Evolutionary conservation across 2,888 invertebrate genomes (phyloP).

Genomic region (Eutolmus rufibarbis): DNA sequence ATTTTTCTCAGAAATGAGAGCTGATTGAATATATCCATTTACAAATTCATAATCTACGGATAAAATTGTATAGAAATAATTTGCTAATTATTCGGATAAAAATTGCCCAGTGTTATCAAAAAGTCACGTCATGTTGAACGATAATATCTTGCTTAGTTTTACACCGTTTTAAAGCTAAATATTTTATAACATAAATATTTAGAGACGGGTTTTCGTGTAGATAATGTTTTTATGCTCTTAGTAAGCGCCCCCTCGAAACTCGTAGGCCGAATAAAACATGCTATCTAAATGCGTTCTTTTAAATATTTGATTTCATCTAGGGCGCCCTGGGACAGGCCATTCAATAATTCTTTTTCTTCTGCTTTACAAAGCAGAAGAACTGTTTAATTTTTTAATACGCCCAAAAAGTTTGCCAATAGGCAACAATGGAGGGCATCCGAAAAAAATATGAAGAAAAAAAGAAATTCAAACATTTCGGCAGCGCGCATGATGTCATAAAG

Average conservation of each 20-base stretch:
- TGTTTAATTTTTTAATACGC: conserved; percentile 7
- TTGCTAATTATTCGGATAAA: too few species aligned
- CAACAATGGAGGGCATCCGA: neutral
- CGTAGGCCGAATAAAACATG: neutral
- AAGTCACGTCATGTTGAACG: too few species aligned
- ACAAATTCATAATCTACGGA: too few species aligned
- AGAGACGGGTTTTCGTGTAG: neutral
- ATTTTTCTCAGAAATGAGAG: too few species aligned
- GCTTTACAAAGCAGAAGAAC: neutral
- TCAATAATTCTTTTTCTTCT: neutral
- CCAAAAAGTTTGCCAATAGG: neutral
- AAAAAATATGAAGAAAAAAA: neutral
- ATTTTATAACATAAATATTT: neutral
- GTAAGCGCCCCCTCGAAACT: neutral
- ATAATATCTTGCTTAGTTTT: neutral
- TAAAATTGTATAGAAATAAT: too few species aligned
- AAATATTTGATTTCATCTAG: neutral
- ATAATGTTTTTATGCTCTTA: neutral
- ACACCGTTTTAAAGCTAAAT: neutral
- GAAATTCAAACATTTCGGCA: neutral
- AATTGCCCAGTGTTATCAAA: too few species aligned
- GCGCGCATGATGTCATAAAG: conserved; percentile 8
- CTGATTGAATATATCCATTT: too few species aligned
- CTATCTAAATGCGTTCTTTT: neutral
- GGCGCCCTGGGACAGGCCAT: neutral